phyloP scores from a whole-genome alignment of 2,888 invertebrate species.

The Altica lythri region DNA sequence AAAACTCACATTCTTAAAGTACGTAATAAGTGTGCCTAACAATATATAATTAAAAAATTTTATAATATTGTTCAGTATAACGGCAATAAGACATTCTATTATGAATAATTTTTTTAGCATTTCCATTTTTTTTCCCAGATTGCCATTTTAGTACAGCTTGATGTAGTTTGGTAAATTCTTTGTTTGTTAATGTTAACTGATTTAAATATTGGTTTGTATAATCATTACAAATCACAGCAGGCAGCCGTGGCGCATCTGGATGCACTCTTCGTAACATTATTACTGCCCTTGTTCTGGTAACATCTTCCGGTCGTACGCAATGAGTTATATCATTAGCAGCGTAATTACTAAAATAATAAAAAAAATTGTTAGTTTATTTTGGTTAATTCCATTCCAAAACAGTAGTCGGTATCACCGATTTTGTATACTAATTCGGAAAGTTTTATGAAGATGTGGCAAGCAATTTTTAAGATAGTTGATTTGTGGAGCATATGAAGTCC shows the following conservation, averaged over 20 bases:
- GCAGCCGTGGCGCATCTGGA: slow-evolving; percentile 46
- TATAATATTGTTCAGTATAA: slow-evolving; percentile 8
- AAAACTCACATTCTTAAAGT: background rate
- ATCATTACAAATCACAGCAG: background rate
- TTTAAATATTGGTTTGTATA: background rate
- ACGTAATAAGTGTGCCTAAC: background rate
- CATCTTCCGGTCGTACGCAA: slow-evolving; percentile 61
- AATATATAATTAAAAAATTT: slow-evolving; percentile 8
- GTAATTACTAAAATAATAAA: slow-evolving; percentile 57
- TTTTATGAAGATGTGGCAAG: no score
- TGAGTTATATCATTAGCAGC: slow-evolving; percentile 63
- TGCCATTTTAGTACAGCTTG: slow-evolving; percentile 9
- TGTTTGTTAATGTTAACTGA: background rate
- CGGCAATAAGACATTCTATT: slow-evolving; percentile 6
- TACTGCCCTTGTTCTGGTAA: slow-evolving; percentile 58
- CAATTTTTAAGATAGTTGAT: no score
- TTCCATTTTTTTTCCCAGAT: slow-evolving; percentile 6
- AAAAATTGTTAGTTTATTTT: background rate
- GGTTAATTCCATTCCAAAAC: no score
- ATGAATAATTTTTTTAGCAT: slow-evolving; percentile 7
- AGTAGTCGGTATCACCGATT: no score
- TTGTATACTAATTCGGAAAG: no score
- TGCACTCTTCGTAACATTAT: slow-evolving; percentile 57
- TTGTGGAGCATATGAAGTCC: no score
- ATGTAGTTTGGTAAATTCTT: slow-evolving; percentile 15